A percentile compares a stretch with the other conserved stretches of the same genome.
Evolutionary conservation across 2,888 invertebrate genomes (phyloP).

Genomic region (Archips crataeganus): DNA sequence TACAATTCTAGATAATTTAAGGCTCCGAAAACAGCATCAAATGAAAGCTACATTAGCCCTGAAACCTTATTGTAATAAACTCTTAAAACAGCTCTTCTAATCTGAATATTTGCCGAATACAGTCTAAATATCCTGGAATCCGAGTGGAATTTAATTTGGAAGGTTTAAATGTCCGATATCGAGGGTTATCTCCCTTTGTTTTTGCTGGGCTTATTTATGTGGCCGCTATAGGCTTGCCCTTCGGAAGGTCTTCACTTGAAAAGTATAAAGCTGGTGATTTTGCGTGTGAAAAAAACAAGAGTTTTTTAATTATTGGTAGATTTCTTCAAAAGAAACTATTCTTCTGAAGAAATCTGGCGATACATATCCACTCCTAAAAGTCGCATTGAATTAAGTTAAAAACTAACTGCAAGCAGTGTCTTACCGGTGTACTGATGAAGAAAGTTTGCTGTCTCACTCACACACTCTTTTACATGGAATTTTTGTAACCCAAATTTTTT

Average conservation of each 20-base stretch:
- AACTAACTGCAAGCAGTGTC: no score
- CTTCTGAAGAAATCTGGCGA: no score
- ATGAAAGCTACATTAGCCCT: not conserved
- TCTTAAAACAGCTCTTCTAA: conserved; percentile 20
- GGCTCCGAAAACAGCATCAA: not conserved
- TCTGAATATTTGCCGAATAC: conserved; percentile 34
- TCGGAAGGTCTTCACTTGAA: conserved; percentile 2
- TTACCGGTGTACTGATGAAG: no score
- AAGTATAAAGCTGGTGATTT: no score
- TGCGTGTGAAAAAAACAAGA: not conserved
- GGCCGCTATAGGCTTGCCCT: conserved; percentile 8
- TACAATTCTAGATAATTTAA: no score
- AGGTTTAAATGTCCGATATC: conserved; percentile 40
- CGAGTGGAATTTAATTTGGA: conserved; percentile 40
- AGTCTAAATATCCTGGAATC: conserved; percentile 28
- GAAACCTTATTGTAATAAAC: conserved; percentile 18
- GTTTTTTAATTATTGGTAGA: no score
- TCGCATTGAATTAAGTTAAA: no score
- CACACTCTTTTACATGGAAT: no score
- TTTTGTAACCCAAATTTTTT: no score
- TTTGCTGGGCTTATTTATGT: conserved; percentile 32
- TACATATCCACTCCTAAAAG: no score
- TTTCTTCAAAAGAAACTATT: no score
- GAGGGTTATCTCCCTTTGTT: conserved; percentile 22
- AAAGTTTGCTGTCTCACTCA: no score